Evolutionary conservation across 2,797 vertebrate species (phyloP), one percentile per base, ranked within the genome.

Genomic region (Jordanella pulchra): DNA sequence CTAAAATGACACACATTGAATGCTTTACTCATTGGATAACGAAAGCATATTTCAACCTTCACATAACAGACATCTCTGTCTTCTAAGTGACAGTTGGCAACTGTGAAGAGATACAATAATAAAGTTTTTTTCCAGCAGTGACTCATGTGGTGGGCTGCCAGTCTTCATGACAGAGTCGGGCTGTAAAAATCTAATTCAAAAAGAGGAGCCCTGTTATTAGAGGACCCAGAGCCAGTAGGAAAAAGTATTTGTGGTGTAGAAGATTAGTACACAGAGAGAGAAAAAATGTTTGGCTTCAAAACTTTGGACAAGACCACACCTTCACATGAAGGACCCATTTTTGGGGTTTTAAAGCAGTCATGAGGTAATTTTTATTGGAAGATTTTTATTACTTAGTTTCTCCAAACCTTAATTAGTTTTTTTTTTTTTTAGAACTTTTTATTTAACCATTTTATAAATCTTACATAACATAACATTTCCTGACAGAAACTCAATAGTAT

Each of bases 91-190:
- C 60, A 63, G 23, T 35, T 42, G 53, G 53, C 53, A 54, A 27
- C n/a, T 25, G 9, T 13, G 21, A n/a, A 63, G 35, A 63, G 35
- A 21, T 63, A n/a, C 60, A 42, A 32, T 13, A 25, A 63, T 63
- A 63, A 63, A 63, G 60, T 63, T 63, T 63, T 35, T 35, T 25
- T 15, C 12, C 35, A n/a, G 60, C 21, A n/a, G 60, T 63, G 60
- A 63, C 60, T 63, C 60, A 63, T 25, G 14, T 35, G 15, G 60
- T 63, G n/a, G 39, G 60, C 12, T 63, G 60, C 60, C 35, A 63
- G 60, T 42, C 58, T 63, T 63, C 60, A 28, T 63, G 60, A 42
- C 32, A 58, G 1, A 61, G 58, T 23, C 32, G 39, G 32, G 32
- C 32, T 35, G 58, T 35, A 21, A 61, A 39, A 60, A 61, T 35